These are phyloP conservation scores for Dendrolimus kikuchii DNA, from an alignment of 1,140 invertebrate species.

Conservation along the genomic window DNA sequence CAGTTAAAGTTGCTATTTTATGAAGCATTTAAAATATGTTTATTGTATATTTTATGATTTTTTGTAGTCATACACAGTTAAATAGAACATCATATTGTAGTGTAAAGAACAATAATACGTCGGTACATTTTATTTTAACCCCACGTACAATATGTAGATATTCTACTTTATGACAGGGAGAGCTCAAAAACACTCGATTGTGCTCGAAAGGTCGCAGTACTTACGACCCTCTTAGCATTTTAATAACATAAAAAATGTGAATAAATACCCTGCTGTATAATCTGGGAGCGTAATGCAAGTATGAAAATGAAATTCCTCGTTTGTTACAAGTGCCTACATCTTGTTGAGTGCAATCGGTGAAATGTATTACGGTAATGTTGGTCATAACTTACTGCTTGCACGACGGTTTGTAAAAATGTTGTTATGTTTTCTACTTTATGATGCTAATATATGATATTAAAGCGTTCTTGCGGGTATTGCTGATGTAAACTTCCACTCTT, in stretches of 20 bases:
- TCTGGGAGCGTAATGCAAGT: constrained; percentile 1
- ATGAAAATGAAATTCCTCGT: constrained; percentile 7
- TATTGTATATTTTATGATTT: no score
- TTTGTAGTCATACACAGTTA: no score
- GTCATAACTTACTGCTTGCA: constrained; percentile 10
- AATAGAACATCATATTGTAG: no score
- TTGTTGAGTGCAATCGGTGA: constrained; percentile 15
- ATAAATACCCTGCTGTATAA: background rate
- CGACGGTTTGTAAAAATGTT: background rate
- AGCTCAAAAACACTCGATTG: constrained; percentile 2
- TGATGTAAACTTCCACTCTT: no score
- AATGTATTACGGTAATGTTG: constrained; percentile 15
- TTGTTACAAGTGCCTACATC: constrained; percentile 9
- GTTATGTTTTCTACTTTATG: background rate
- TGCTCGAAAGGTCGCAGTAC: background rate
- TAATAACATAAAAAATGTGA: constrained; percentile 13
- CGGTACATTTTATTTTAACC: no score
- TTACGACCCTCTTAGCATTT: constrained; percentile 15
- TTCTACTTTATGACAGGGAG: background rate
- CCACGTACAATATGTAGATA: no score
- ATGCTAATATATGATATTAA: no score
- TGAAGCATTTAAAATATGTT: no score
- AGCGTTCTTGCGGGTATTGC: no score
- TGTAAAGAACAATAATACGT: no score
- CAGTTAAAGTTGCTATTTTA: no score